Evolutionary conservation across 1,140 invertebrate genomes (phyloP).

Genomic region (Aphelenchoides besseyi): DNA sequence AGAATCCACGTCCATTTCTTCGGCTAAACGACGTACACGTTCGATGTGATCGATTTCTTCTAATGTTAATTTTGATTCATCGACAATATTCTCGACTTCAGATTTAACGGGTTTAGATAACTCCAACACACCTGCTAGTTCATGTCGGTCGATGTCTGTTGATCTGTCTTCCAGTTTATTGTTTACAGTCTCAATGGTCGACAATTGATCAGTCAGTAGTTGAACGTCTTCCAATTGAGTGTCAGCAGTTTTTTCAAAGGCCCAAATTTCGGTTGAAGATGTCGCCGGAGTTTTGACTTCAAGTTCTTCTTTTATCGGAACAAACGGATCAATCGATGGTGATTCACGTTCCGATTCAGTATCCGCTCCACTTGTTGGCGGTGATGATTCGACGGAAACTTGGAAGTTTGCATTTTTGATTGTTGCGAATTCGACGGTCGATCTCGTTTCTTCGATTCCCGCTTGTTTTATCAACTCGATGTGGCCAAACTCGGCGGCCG

Average conservation of each 20-base stretch:
- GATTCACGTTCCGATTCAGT: not conserved
- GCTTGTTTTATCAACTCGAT: too few species aligned
- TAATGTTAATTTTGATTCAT: not conserved
- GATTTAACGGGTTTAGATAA: too few species aligned
- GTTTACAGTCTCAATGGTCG: not conserved
- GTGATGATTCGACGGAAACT: not conserved
- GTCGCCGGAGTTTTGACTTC: not conserved
- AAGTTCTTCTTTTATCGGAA: too few species aligned
- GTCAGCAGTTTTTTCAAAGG: not conserved
- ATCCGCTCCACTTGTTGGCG: not conserved
- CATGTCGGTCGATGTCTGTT: not conserved
- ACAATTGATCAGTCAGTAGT: not conserved
- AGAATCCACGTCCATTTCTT: slow-evolving; percentile 16
- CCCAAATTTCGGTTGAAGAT: too few species aligned
- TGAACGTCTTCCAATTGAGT: not conserved
- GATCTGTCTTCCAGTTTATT: not conserved
- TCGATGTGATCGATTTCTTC: slow-evolving; percentile 49
- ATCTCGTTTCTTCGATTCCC: too few species aligned
- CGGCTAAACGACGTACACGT: slow-evolving; percentile 25
- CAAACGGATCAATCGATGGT: too few species aligned
- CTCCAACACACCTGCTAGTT: too few species aligned
- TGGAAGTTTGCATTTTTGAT: too few species aligned
- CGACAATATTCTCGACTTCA: too few species aligned
- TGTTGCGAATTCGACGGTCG: too few species aligned
- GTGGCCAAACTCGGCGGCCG: too few species aligned